phyloP scores from a whole-genome alignment of 2,888 invertebrate species.

The Trichogramma dendrolimi region DNA sequence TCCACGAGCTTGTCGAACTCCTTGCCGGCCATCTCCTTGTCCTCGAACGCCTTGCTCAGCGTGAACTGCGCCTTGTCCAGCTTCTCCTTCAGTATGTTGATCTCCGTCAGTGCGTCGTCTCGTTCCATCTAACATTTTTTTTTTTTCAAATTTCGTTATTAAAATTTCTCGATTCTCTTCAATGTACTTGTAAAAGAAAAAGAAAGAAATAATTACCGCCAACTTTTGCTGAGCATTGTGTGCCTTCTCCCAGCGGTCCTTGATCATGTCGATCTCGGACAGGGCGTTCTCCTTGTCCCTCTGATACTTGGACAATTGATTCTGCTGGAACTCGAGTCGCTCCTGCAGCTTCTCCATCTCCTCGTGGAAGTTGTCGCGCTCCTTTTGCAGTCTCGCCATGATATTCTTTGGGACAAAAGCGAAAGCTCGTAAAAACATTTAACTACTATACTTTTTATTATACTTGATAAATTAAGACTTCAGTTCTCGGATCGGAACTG shows the following conservation, averaged over 20 bases:
- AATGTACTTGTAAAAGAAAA: background rate
- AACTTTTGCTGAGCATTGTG: constrained; percentile 79
- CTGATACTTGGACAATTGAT: constrained; percentile 75
- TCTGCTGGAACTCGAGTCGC: constrained; percentile 75
- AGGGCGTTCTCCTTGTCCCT: constrained; percentile 80
- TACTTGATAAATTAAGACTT: no score
- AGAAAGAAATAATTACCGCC: constrained; percentile 56
- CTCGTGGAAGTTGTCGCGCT: constrained; percentile 76
- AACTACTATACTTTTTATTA: no score
- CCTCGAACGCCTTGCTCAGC: constrained; percentile 79
- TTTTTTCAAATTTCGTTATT: background rate
- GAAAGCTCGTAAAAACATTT: background rate
- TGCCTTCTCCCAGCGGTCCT: constrained; percentile 85
- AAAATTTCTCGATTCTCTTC: background rate
- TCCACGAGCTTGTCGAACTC: constrained; percentile 90
- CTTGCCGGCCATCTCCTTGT: constrained; percentile 82
- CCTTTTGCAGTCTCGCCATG: constrained; percentile 78
- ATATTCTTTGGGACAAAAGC: constrained; percentile 56
- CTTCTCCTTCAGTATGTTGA: constrained; percentile 84
- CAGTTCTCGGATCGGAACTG: no score
- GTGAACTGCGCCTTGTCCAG: constrained; percentile 80
- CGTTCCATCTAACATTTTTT: constrained; percentile 66
- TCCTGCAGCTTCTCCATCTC: constrained; percentile 80
- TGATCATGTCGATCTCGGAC: constrained; percentile 79
- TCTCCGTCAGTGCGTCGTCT: constrained; percentile 79